Conservation (phyloP, 1,140 invertebrate species). For the Neodiprion lecontei region DNA sequence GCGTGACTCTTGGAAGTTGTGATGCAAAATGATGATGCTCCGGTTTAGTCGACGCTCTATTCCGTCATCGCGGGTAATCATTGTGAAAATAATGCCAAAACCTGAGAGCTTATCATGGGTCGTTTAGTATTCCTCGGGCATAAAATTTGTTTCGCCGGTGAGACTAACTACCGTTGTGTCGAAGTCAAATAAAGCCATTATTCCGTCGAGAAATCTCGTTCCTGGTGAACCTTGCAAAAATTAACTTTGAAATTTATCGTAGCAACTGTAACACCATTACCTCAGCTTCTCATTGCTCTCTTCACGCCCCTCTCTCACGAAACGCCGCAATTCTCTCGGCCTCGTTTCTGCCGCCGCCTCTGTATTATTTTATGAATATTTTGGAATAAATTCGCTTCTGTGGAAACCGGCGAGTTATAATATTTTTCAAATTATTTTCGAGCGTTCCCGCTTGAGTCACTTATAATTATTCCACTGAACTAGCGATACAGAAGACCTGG, state of each 20-base stretch:
- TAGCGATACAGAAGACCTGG: too few relatives aligned
- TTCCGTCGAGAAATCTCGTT: not conserved
- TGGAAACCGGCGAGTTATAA: not conserved
- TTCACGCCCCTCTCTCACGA: not conserved
- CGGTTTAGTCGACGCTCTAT: too few relatives aligned
- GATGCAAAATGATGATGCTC: too few relatives aligned
- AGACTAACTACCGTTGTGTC: not conserved
- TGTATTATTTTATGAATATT: slow-evolving; percentile 8
- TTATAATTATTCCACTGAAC: too few relatives aligned
- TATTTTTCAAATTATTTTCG: not conserved
- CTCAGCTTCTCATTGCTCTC: not conserved
- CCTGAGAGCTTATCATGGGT: not conserved
- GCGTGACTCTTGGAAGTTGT: too few relatives aligned
- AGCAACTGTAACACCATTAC: slow-evolving; percentile 7
- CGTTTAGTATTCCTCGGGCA: not conserved
- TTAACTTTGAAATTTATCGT: slow-evolving; percentile 8
- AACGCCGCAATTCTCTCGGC: not conserved
- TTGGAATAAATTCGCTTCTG: not conserved
- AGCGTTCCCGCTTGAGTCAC: not conserved
- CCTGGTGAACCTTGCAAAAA: slow-evolving; percentile 1
- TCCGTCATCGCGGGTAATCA: not conserved
- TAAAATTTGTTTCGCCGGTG: not conserved
- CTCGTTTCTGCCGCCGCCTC: not conserved
- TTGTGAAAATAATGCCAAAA: not conserved
- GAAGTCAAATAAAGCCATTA: slow-evolving; percentile 5